Base-by-base conservation (phyloP, 2,888 invertebrate genomes). In the Steinernema carpocapsae region DNA sequence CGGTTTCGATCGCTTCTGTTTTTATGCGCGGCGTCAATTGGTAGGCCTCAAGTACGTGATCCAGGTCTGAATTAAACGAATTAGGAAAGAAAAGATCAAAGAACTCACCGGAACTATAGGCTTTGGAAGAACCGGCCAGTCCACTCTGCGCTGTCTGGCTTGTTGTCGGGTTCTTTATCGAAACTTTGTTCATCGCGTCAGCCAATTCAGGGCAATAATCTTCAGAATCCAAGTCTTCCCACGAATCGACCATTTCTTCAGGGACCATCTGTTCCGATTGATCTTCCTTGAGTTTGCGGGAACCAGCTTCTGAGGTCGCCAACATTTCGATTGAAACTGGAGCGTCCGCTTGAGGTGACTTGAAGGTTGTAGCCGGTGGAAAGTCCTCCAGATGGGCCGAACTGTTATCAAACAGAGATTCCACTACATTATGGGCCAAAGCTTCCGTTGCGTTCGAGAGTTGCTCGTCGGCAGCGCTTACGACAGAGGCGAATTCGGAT, bases 361-460 rank as follows among this genome's bases (percentile, higher is more conserved):
- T 64, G 14, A n/a, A 1, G 4, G 32, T 32, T 17, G 6, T 32
- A 17, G 32, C 12, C 1, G 10, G 56, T 17, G 56, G 64, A 26
- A 32, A 37, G 26, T 64, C 32, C 12, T 37, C 37, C 2, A 32
- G 32, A 10, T 32, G 29, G 29, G 29, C 19, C 19, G 64, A 29
- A 12, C 32, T 64, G 64, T 64, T 64, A 17, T 64, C 64, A 32
- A 64, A 64, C 17, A 64, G 64, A 6, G 64, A 64, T 64, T 64
- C 64, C 29, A 64, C 64, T 7, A 64, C 64, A 17, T 64, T 19
- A 32, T 64, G 64, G 32, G 64, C 64, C 17, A 64, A 32, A 10
- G 64, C 64, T 64, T 64, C 64, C 24, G 64, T 64, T 1, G 64
- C 64, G 19, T 64, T 32, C 1, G 64, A 64, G 32, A 64, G 64